Conservation (phyloP, 2,888 invertebrate genomes). For the Matsumyia berberina region DNA sequence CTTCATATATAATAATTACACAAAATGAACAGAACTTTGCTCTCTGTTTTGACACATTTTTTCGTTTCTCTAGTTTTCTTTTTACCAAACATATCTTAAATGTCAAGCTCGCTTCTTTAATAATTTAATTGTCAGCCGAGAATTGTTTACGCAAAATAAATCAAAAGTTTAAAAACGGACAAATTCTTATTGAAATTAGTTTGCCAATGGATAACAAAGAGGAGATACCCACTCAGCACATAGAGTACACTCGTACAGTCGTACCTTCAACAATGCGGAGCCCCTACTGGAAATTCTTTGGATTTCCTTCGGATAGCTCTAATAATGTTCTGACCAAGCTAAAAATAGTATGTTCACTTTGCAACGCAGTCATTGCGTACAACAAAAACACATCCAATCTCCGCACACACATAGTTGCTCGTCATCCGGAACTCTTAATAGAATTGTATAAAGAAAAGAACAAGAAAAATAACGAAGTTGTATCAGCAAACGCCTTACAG, state of each 20-base stretch:
- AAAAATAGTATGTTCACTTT: conserved; percentile 80
- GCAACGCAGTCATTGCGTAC: conserved; percentile 79
- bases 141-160: conserved; percentile 5
- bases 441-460: conserved; percentile 73
- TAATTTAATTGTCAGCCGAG: background rate
- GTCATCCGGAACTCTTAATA: conserved; percentile 79
- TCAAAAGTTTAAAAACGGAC: background rate
- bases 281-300: conserved; percentile 81
- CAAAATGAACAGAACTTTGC: background rate
- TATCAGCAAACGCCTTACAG: conserved; percentile 13
- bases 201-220: conserved; percentile 52
- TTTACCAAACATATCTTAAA: conserved; percentile 2
- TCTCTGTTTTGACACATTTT: background rate
- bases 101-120: background rate
- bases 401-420: conserved; percentile 79
- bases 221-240: conserved; percentile 68
- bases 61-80: background rate
- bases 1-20: background rate
- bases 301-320: conserved; percentile 79
- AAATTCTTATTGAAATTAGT: background rate
- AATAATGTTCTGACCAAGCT: conserved; percentile 79
- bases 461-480: conserved; percentile 42
- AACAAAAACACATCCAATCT: conserved; percentile 81
- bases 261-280: conserved; percentile 80
- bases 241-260: conserved; percentile 79